phyloP scores from a whole-genome alignment of 2,888 invertebrate genomes.

The Phortica magna region DNA sequence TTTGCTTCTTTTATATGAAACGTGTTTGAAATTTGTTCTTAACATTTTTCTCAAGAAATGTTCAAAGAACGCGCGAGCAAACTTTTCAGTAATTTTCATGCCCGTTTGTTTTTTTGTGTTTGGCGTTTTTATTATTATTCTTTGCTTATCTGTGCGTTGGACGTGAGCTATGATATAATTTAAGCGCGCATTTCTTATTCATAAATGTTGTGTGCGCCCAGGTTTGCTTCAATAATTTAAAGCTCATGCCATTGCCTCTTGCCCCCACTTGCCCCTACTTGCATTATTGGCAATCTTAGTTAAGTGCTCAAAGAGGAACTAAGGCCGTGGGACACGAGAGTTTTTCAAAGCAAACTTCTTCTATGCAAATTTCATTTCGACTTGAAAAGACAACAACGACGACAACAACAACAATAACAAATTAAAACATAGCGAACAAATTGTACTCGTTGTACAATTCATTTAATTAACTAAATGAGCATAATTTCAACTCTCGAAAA shows the following conservation, averaged over 20 bases:
- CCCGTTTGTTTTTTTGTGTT: background rate
- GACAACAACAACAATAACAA: background rate
- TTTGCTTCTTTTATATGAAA: slow-evolving; percentile 4
- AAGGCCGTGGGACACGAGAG: no score
- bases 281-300: no score
- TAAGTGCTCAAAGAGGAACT: no score
- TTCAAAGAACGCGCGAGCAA: background rate
- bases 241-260: no score
- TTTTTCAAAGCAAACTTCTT: no score
- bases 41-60: background rate
- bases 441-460: no score
- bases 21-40: slow-evolving; percentile 15
- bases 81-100: background rate
- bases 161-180: background rate
- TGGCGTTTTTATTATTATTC: background rate
- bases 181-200: background rate
- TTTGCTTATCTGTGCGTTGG: background rate
- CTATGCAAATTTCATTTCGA: background rate
- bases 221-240: background rate
- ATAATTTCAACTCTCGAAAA: no score
- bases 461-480: no score
- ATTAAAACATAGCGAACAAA: no score
- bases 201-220: background rate
- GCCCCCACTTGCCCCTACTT: no score
- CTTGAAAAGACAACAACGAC: background rate